Conservation (phyloP, 1,140 invertebrate species). For the Riptortus pedestris region DNA sequence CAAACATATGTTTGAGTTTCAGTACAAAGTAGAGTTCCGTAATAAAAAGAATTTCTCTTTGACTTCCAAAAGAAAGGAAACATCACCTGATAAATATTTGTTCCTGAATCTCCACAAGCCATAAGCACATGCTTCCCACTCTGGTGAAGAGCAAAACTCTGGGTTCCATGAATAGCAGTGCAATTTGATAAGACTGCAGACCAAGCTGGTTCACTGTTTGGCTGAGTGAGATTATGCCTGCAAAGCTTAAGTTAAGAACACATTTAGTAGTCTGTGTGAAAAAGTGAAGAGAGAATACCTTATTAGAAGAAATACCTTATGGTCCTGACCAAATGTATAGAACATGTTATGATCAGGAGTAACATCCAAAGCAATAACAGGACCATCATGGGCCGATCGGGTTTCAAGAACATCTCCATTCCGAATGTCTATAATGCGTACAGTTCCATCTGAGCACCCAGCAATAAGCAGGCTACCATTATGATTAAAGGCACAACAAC, state of each 20-base stretch:
- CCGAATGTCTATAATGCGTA: slow-evolving; percentile 47
- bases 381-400: slow-evolving; percentile 30
- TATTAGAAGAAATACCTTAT: slow-evolving; percentile 30
- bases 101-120: slow-evolving; percentile 43
- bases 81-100: slow-evolving; percentile 49
- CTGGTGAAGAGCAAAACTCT: slow-evolving; percentile 47
- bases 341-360: slow-evolving; percentile 33
- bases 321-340: slow-evolving; percentile 32
- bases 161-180: slow-evolving; percentile 14
- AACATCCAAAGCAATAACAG: slow-evolving; percentile 29
- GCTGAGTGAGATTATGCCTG: slow-evolving; percentile 31
- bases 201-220: slow-evolving; percentile 29
- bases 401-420: slow-evolving; percentile 48
- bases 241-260: slow-evolving; percentile 30
- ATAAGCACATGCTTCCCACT: slow-evolving; percentile 49
- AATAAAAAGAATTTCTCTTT: background rate
- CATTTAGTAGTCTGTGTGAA: background rate
- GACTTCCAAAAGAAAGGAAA: background rate
- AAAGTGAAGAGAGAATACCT: background rate
- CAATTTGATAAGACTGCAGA: slow-evolving; percentile 27
- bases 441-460: slow-evolving; percentile 49
- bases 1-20: too few relatives aligned
- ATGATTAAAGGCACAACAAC: slow-evolving; percentile 51
- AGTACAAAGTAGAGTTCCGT: too few relatives aligned
- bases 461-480: slow-evolving; percentile 54